Base-by-base conservation (phyloP, 2,888 invertebrate species). In the Ochropleura plecta region DNA sequence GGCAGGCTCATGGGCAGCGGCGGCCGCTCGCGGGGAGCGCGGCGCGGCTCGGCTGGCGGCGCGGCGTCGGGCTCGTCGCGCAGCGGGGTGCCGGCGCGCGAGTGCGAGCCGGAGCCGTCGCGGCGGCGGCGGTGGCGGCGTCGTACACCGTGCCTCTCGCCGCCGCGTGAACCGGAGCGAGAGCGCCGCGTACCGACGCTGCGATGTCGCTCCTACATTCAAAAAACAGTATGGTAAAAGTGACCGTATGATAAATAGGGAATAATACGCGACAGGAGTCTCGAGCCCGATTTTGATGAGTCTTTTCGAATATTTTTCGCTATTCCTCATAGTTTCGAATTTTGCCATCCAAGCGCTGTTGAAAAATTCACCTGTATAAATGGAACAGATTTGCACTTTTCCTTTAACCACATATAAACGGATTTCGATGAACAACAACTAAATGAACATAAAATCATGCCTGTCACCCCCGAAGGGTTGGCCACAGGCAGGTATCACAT, bases 1-100 rank as follows among this genome's bases (percentile, higher is more conserved):
- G 99, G 99, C 89, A 99, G 96, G 89, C 98, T 98, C 94, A 99
- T 97, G 51, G 98, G 98, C 18, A 97, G 97, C 78, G 97, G 97
- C 92, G 97, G 96, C 83, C 97, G 97, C 88, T 96, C 98, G 46
- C 94, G 97, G 7, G 97, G 97, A 89, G 97, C 96, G 66, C 98
- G 97, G 77, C 98, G 97, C 40, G 98, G 98, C 92, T 98, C 98
- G 78, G 97, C 97, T 9, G 98, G 98, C 14, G 98, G 98, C 71
- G 91, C 92, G 72, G 99, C 99, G 66, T 98, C 99, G 5, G 98
- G 88, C 82, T 91, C 91, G 81, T 91, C 98, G 75, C 98, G 97
- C 73, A 91, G 83, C 16, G 98, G 98, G 1, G 91, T 91, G 69
- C 91, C 91, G 81, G 98, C 98, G 78, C 93, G 93, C 71, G 93